Evolutionary conservation across 2,888 invertebrate species (phyloP).

Genomic region (Cremastinae sp.): DNA sequence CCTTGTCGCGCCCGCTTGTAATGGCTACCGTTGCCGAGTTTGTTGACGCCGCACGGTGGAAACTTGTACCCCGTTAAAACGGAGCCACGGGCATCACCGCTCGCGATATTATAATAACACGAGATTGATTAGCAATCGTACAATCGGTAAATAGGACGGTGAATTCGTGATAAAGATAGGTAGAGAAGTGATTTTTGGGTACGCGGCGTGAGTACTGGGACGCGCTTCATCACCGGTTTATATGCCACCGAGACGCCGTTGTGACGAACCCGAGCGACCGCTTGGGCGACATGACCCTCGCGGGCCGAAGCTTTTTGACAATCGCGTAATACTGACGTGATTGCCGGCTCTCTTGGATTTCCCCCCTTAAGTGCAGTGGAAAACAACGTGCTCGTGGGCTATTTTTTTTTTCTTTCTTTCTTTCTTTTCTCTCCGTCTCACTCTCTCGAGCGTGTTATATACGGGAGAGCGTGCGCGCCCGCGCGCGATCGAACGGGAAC

Average conservation of each 20-base stretch:
- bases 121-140: neutral
- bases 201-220: constrained; percentile 32
- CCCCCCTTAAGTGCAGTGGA: constrained; percentile 44
- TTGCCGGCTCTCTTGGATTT: constrained; percentile 53
- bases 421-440: constrained; percentile 16
- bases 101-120: neutral
- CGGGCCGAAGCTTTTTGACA: constrained; percentile 74
- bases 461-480: constrained; percentile 25
- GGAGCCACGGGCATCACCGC: constrained; percentile 26
- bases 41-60: constrained; percentile 72
- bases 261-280: constrained; percentile 57
- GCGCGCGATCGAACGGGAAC: constrained; percentile 51
- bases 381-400: constrained; percentile 49
- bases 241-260: constrained; percentile 62
- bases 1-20: constrained; percentile 74
- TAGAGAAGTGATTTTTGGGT: constrained; percentile 17
- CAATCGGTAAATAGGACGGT: neutral
- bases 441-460: constrained; percentile 27
- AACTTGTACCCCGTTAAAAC: constrained; percentile 43
- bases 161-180: constrained; percentile 31
- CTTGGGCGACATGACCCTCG: constrained; percentile 72
- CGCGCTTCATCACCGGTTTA: constrained; percentile 56
- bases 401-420: constrained; percentile 30
- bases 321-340: constrained; percentile 67
- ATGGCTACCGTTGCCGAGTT: constrained; percentile 74